These are phyloP conservation scores for Saturnia pavonia DNA, from an alignment of 2,888 invertebrate species.

Conservation along the genomic window DNA sequence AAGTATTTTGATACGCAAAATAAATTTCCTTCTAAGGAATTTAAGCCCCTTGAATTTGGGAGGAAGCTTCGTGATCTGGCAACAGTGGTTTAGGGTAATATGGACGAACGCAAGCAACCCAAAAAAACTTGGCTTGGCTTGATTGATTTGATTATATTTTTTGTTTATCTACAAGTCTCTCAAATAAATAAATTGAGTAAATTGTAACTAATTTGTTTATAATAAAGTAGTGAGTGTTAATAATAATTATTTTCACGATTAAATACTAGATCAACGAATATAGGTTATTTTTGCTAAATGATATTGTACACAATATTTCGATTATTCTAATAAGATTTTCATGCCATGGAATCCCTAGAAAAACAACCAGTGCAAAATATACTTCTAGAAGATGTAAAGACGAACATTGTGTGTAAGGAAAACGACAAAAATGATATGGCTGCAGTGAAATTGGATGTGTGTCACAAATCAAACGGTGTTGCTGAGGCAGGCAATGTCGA, in stretches of 20 bases:
- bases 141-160: constrained; percentile 12
- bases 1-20: no score
- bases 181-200: neutral
- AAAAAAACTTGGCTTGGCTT: constrained; percentile 19
- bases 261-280: constrained; percentile 19
- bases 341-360: constrained; percentile 45
- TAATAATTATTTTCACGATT: neutral
- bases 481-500: constrained; percentile 42
- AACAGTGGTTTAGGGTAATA: neutral
- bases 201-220: neutral
- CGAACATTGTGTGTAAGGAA: constrained; percentile 41
- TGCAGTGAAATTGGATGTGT: constrained; percentile 49
- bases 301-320: constrained; percentile 19
- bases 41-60: no score
- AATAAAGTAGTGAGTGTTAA: neutral
- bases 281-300: constrained; percentile 36
- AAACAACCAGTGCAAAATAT: constrained; percentile 44
- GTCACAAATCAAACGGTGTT: constrained; percentile 69
- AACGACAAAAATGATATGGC: constrained; percentile 34
- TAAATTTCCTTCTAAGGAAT: no score
- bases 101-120: constrained; percentile 21
- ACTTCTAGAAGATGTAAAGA: constrained; percentile 47
- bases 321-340: constrained; percentile 10
- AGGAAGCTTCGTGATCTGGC: neutral
- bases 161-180: constrained; percentile 1